Conservation (phyloP, 35 echinoderm and acorn worm genomes). For the Stichopus chloronotus region DNA sequence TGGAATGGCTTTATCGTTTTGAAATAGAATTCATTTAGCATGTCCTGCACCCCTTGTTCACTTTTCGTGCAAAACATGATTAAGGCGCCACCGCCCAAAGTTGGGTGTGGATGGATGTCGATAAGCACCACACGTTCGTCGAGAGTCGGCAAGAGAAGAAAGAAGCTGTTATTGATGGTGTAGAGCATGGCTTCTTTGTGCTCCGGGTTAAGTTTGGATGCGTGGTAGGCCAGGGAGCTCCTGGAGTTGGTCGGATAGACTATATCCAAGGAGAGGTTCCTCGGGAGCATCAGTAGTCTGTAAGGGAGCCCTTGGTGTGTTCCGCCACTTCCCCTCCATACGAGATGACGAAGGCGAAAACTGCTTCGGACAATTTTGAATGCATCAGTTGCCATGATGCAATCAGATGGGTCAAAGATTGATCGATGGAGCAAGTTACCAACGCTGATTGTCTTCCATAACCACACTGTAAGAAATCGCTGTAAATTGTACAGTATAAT, state of each 20-base stretch:
- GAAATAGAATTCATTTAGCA: conserved; percentile 43
- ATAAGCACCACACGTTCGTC: conserved; percentile 38
- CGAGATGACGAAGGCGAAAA: neutral
- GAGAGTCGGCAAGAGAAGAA: neutral
- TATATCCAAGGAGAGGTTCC: conserved; percentile 28
- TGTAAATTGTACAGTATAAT: too few species aligned
- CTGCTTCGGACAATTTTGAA: conserved; percentile 12
- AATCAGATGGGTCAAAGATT: neutral
- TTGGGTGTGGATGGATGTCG: conserved; percentile 21
- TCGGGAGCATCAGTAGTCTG: neutral
- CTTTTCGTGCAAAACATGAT: conserved; percentile 28
- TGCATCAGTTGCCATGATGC: neutral
- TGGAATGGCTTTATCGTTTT: conserved; percentile 31
- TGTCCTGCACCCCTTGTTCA: neutral
- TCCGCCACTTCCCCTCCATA: neutral
- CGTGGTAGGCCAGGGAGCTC: conserved; percentile 28
- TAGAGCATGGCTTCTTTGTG: conserved; percentile 30
- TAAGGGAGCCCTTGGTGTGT: neutral
- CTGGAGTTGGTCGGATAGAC: neutral
- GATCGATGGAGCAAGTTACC: conserved; percentile 4
- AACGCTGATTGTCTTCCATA: conserved; percentile 27
- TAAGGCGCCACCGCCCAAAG: conserved; percentile 25
- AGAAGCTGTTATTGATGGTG: conserved; percentile 5
- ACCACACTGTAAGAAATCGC: too few species aligned
- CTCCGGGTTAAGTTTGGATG: neutral